Base-by-base conservation (phyloP, 2,113 vertebrate genomes). In the Mola mola region DNA sequence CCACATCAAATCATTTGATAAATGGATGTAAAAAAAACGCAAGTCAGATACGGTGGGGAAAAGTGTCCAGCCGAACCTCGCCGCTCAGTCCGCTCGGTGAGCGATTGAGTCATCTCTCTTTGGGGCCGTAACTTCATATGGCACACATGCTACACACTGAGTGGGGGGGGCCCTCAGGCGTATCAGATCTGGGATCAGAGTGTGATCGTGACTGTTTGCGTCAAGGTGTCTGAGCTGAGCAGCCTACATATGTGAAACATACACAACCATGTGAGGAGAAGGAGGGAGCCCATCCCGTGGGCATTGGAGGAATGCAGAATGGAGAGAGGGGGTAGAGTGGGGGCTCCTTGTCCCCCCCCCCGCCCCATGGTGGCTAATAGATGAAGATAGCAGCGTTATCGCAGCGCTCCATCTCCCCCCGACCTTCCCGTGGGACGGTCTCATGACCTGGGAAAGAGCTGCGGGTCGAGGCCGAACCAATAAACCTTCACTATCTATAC, bases 11-110 rank as follows among this genome's bases (percentile, higher is more conserved):
- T 38, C 36, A 66, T 74, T 57, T 81, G 72, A 86, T 76, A 79
- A 83, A 86, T 78, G 73, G 73, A 80, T 65, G 73, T 81, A 86
- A 87, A 83, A 72, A n/a, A 82, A 86, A 84, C 75, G 67, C 73
- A 42, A 83, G 66, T 89, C 79, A 85, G 81, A 86, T 81, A 79
- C 86, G 66, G 59, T 8, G 38, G 26, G 50, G 51, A n/a, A n/a
- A n/a, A n/a, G n/a, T n/a, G n/a, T n/a, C n/a, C n/a, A n/a, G n/a
- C n/a, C n/a, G n/a, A n/a, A n/a, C n/a, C n/a, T n/a, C n/a, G n/a
- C n/a, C n/a, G n/a, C n/a, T n/a, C n/a, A n/a, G n/a, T n/a, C n/a
- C n/a, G n/a, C n/a, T 80, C 52, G 42, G 11, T 24, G 15, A 28
- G 21, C 52, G 65, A 82, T 81, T 68, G 72, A 87, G 72, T 78